Percentiles rank a stretch among this genome's conserved stretches.
Conservation (phyloP, 2,113 vertebrate genomes). For the Cryptotis parvus region DNA sequence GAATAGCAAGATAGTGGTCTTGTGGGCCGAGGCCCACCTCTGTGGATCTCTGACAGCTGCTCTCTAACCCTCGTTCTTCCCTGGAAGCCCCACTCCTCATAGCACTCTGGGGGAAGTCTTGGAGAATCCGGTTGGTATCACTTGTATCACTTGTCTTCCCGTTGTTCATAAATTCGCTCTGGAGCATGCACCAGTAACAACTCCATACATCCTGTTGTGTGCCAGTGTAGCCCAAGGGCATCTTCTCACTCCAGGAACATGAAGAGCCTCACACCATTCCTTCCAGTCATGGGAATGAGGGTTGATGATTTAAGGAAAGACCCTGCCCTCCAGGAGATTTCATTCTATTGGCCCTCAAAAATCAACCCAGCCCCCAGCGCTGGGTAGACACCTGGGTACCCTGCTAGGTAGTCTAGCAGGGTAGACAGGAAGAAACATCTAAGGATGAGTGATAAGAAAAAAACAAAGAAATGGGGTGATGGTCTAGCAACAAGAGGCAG, state of each 20-base stretch:
- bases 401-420: too few relatives aligned
- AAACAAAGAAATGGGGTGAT: not conserved
- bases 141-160: too few relatives aligned
- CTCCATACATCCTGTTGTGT: too few relatives aligned
- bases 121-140: not conserved
- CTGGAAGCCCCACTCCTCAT: not conserved
- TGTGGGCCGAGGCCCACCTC: not conserved
- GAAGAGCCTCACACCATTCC: too few relatives aligned
- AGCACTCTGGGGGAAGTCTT: not conserved
- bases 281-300: too few relatives aligned
- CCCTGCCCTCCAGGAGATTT: not conserved
- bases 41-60: not conserved
- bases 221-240: too few relatives aligned
- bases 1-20: not conserved
- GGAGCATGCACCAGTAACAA: too few relatives aligned
- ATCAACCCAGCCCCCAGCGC: too few relatives aligned
- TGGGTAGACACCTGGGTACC: too few relatives aligned
- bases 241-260: too few relatives aligned
- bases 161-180: too few relatives aligned
- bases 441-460: not conserved
- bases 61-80: not conserved
- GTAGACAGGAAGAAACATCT: not conserved
- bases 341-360: too few relatives aligned
- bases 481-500: not conserved
- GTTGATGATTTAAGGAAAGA: not conserved